Base-by-base conservation (phyloP, 2,888 invertebrate genomes). In the Amphiduros pacificus region DNA sequence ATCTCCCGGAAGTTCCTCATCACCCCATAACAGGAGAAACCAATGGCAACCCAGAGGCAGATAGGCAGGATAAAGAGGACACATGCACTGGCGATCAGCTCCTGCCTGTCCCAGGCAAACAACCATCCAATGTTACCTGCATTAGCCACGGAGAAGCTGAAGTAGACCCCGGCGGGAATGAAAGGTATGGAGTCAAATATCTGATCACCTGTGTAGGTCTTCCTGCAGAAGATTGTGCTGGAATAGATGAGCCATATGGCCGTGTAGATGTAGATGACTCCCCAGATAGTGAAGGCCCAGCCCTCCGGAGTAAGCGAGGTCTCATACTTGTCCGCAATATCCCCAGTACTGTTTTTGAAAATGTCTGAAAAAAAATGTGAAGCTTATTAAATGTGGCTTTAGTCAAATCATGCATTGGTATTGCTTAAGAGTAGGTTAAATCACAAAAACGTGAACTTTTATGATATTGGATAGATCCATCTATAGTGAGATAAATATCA, bases 211-310 rank as follows among this genome's bases (percentile, higher is more conserved):
- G 36, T 62, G 1, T n/a, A n/a, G n/a, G 70, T 69, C 44, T 66
- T 66, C 17, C 74, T 67, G 61, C 73, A 75, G 9, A 75, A 65
- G 2, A 72, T 66, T 17, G 70, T 41, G 17, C 75, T 27, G 48
- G 71, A 66, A 58, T 74, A 77, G 20, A 76, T 9, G 4, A 74
- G 56, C 72, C 72, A 75, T 14, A 60, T 2, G 1, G 41, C 40
- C 57, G 77, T 74, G 73, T 74, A 77, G 4, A 71, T 55, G 66
- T 75, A 77, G 61, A 78, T 77, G 0, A 71, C 72, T 69, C 76
- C 75, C 72, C 73, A 74, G 40, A 75, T 75, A 44, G 71, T 68
- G 65, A 78, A 77, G 2, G 75, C 73, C 76, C 75, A 77, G 4
- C 74, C 73, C 1, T 75, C 73, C 4, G 78, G 78, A 1, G 75